A percentile compares a stretch with the other conserved stretches of the same genome.
Evolutionary conservation across 2,797 vertebrate genomes (phyloP).

Genomic region (Oreortyx pictus): DNA sequence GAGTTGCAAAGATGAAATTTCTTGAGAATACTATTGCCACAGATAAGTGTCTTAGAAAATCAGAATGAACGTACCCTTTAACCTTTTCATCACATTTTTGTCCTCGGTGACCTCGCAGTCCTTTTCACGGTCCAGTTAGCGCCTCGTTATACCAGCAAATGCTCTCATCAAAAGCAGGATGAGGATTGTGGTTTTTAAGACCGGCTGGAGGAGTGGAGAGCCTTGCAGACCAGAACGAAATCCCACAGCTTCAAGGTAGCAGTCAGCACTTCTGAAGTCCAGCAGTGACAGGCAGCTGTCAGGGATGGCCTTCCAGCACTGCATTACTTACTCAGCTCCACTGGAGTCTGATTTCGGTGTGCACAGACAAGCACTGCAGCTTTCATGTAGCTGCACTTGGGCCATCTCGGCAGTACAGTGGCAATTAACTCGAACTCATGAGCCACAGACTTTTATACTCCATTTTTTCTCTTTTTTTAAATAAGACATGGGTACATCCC

Average conservation of each 20-base stretch:
- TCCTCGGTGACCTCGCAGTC: background rate
- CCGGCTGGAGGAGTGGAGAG: background rate
- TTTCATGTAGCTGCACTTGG: rapidly evolving
- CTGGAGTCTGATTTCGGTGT: background rate
- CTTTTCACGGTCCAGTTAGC: rapidly evolving
- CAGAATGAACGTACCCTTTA: background rate
- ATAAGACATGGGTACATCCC: constrained; percentile 30
- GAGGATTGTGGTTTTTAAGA: background rate
- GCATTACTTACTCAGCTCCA: rapidly evolving
- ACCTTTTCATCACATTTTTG: rapidly evolving
- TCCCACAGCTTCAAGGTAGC: background rate
- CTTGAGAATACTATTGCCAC: background rate
- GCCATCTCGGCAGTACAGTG: rapidly evolving
- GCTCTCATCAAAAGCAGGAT: background rate
- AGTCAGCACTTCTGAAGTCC: background rate
- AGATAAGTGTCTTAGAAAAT: background rate
- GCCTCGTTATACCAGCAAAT: background rate
- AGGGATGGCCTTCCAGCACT: rapidly evolving
- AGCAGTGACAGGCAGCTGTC: background rate
- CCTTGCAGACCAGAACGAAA: background rate
- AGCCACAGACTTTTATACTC: background rate
- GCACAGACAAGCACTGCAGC: rapidly evolving
- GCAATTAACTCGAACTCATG: background rate
- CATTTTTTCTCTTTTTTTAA: background rate
- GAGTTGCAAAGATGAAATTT: background rate